These are phyloP conservation scores for Latheticus oryzae DNA, from an alignment of 2,888 invertebrate species.

Conservation along the genomic window DNA sequence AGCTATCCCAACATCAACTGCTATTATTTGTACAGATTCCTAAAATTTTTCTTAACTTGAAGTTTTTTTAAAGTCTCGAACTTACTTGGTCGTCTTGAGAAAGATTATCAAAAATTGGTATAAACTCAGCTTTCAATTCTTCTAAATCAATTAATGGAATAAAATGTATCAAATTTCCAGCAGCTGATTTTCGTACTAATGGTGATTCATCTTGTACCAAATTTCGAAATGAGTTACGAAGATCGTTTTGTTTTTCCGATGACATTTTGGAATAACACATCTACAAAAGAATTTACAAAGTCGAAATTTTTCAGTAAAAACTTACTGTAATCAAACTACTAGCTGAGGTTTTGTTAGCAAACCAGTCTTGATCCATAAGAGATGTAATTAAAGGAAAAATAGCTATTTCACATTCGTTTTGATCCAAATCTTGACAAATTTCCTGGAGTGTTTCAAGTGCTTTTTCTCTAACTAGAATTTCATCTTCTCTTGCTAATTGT, in stretches of 20 bases:
- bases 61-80: constrained; percentile 4
- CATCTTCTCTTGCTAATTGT: constrained; percentile 58
- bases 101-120: constrained; percentile 58
- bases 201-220: constrained; percentile 60
- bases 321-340: constrained; percentile 54
- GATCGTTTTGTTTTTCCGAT: constrained; percentile 52
- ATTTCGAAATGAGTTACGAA: constrained; percentile 54
- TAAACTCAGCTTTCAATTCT: constrained; percentile 56
- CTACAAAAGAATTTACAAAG: constrained; percentile 46
- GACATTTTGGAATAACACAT: constrained; percentile 56
- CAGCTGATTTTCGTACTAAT: constrained; percentile 57
- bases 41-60: constrained; percentile 41
- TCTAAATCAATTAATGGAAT: constrained; percentile 54
- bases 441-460: constrained; percentile 55
- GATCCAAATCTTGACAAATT: constrained; percentile 50
- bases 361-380: constrained; percentile 56
- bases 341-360: constrained; percentile 57
- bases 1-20: constrained; percentile 52
- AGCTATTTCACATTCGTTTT: constrained; percentile 51
- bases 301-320: too few relatives aligned
- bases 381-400: constrained; percentile 54
- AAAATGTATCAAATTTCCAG: constrained; percentile 53
- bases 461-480: constrained; percentile 56
- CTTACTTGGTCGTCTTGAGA: constrained; percentile 58
- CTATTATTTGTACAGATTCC: constrained; percentile 55